Evolutionary conservation across 2,797 vertebrate genomes (phyloP).

Genomic region (Phaenicophaeus curvirostris): DNA sequence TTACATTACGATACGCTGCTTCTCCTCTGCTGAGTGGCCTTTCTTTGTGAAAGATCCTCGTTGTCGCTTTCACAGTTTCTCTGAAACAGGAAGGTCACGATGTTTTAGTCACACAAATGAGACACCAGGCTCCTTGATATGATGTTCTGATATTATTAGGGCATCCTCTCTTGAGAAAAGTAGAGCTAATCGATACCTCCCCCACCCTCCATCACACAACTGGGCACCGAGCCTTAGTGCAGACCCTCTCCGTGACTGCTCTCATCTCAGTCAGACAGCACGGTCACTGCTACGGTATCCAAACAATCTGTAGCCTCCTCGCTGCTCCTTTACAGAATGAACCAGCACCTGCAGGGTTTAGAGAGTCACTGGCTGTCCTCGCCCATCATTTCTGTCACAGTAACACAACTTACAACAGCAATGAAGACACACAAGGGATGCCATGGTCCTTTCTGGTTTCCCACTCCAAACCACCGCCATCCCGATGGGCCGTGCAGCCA

Average conservation of each 20-base stretch:
- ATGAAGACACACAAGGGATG: not conserved
- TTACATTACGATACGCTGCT: slow-evolving; percentile 87
- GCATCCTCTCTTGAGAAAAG: not conserved
- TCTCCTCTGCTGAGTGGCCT: slow-evolving; percentile 79
- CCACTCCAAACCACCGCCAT: not conserved
- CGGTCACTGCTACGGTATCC: not conserved
- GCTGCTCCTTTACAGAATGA: not conserved
- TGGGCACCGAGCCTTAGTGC: not conserved
- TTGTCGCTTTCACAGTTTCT: slow-evolving; percentile 91
- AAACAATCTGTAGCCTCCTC: not conserved
- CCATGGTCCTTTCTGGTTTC: accelerated
- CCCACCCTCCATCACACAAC: not conserved
- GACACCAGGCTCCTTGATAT: not conserved
- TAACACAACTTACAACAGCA: not conserved
- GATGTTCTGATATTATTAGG: not conserved
- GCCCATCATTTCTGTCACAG: not conserved
- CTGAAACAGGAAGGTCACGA: slow-evolving; percentile 69
- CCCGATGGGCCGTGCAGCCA: not conserved
- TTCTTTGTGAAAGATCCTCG: slow-evolving; percentile 82
- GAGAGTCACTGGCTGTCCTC: not conserved
- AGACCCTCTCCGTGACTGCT: not conserved
- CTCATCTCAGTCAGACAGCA: not conserved
- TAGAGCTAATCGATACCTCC: not conserved
- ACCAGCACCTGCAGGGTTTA: not conserved
- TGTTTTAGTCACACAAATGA: not conserved